These are phyloP conservation scores for Cardiocondyla obscurior DNA, from an alignment of 1,140 invertebrate species.

Conservation along the genomic window DNA sequence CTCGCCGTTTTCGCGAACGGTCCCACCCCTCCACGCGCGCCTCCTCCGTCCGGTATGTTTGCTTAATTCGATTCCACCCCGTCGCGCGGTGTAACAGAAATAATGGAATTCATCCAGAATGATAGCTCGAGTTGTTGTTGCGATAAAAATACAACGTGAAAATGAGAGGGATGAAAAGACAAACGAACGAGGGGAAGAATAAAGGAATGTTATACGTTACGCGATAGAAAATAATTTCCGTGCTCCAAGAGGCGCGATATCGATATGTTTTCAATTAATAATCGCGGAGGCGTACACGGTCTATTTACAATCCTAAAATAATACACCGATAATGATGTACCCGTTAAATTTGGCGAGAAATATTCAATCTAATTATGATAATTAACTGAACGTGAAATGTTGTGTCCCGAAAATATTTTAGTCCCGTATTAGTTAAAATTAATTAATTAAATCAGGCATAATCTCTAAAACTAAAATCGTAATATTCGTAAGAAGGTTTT, in stretches of 20 bases:
- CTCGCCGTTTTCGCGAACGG: neutral
- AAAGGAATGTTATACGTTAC: neutral
- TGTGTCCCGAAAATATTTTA: neutral
- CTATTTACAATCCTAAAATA: neutral
- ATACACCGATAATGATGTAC: neutral
- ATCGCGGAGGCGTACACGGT: neutral
- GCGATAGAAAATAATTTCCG: neutral
- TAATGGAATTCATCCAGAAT: slow-evolving; percentile 32
- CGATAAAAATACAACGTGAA: neutral
- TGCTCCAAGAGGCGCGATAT: neutral
- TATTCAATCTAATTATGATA: neutral
- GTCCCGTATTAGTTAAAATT: neutral
- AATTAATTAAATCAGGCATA: neutral
- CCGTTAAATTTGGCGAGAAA: neutral
- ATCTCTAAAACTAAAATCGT: neutral
- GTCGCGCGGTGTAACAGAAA: slow-evolving; percentile 23
- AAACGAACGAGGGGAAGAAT: neutral
- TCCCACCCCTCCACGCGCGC: neutral
- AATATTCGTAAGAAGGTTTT: neutral
- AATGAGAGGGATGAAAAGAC: neutral
- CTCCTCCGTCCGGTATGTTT: neutral
- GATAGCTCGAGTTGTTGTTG: slow-evolving; percentile 11
- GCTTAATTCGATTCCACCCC: slow-evolving; percentile 39
- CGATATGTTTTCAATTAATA: neutral
- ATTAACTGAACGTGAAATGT: neutral